Evolutionary conservation across 2,888 invertebrate species (phyloP).

Genomic region (Ophonus ardosiacus): DNA sequence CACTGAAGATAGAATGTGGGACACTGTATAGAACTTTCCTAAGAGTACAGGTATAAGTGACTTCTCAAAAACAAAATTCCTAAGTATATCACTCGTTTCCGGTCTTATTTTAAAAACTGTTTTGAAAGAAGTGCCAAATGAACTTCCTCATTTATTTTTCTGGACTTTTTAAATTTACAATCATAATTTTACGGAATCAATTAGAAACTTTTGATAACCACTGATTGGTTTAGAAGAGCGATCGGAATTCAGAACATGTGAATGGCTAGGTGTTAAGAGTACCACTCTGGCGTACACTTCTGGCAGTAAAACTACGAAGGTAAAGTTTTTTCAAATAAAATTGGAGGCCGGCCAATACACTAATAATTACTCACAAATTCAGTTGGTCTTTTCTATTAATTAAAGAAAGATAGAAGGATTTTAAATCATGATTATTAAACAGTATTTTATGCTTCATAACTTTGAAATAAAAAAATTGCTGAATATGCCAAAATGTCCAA

Average conservation of each 20-base stretch:
- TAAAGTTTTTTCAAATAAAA: constrained; percentile 49
- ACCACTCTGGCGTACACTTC: constrained; percentile 33
- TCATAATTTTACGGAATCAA: background rate
- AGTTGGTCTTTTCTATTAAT: constrained; percentile 30
- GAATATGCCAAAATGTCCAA: background rate
- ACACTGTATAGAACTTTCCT: too few species aligned
- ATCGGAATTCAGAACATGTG: constrained; percentile 18
- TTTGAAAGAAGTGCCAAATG: constrained; percentile 8
- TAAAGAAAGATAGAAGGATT: background rate
- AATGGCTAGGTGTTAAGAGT: constrained; percentile 34
- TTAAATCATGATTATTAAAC: constrained; percentile 10
- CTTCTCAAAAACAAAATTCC: constrained; percentile 17
- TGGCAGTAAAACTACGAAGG: constrained; percentile 51
- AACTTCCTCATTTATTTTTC: background rate
- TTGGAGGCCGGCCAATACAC: constrained; percentile 22
- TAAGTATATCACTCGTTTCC: background rate
- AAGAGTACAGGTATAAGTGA: background rate
- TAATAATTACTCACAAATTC: constrained; percentile 48
- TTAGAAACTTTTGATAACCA: background rate
- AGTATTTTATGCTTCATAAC: background rate
- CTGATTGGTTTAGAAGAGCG: background rate
- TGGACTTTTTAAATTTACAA: background rate
- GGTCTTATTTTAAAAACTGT: background rate
- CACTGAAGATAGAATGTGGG: too few species aligned
- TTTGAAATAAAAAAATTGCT: background rate